Evolutionary conservation across 2,113 vertebrate genomes (phyloP), one percentile per base, ranked within the genome.

Genomic region (Scomber colias): DNA sequence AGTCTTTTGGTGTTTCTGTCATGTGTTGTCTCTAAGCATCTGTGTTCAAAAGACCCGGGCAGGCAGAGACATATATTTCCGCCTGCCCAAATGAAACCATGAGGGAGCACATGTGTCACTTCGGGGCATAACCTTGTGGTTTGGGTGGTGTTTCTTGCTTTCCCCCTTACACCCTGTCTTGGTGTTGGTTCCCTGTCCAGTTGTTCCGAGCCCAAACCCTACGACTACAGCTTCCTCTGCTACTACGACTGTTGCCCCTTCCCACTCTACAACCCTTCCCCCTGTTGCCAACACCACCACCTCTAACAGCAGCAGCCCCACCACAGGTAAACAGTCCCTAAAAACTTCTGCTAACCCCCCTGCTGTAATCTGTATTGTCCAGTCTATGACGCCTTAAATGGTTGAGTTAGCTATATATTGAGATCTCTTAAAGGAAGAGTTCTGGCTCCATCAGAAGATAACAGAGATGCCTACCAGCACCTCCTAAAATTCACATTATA

Each of bases 241-340:
- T 54, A 0, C 50, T 61, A 0, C 19, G 1, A 6, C 63, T 15
- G 0, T 70, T 6, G 0, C 48, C 30, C 1, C 57, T 53, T 27
- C 24, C 24, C 3, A 55, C 51, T 0, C 31, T 60, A 30, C 78
- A 11, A 1, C 15, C 66, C 1, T 31, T 53, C 3, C 67, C 69
- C 11, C 65, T 77, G 24, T 68, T 72, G 60, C 71, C 70, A 24
- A 69, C 68, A 5, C 80, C 68, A 5, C 80, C 24, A 6, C 71
- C 60, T 5, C 73, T 81, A 77, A 72, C 53, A 14, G 19, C 76
- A 87, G 4, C 79, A 75, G 49, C 59, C 0, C 48, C 35, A 12
- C 75, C 48, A 61, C 93, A 93, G 93, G 92, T 94, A 93, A 94
- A 75, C 19, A 3, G 55, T 70, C 64, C 15, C 31, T 11, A 3